Evolutionary conservation across 2,797 vertebrate species (phyloP).

Genomic region (Diplodus puntazzo): DNA sequence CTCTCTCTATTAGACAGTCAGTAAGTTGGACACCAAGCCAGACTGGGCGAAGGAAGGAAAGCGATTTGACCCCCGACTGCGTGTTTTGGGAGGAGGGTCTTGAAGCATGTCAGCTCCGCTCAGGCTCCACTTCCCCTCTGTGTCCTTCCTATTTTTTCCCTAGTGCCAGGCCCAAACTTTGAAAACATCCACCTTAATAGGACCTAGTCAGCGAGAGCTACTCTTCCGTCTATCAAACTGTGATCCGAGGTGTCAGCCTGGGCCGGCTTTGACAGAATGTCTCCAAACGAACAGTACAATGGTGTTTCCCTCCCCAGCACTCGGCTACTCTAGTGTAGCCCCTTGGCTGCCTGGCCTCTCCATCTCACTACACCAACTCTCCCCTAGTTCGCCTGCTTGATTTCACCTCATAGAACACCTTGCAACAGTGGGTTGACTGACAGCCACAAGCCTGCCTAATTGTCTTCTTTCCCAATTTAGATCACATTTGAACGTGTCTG

Average conservation of each 20-base stretch:
- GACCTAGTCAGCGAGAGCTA: conserved; percentile 84
- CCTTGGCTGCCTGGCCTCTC: conserved; percentile 75
- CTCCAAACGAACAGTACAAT: conserved; percentile 84
- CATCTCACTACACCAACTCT: conserved; percentile 78
- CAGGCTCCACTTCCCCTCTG: conserved; percentile 86
- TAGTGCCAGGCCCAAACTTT: conserved; percentile 88
- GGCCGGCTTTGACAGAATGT: conserved; percentile 85
- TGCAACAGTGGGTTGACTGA: conserved; percentile 80
- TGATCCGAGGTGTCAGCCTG: conserved; percentile 84
- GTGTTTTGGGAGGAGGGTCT: conserved; percentile 80
- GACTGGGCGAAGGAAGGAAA: conserved; percentile 75
- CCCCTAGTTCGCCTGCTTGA: conserved; percentile 77
- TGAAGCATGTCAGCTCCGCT: conserved; percentile 87
- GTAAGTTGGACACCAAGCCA: conserved; percentile 79
- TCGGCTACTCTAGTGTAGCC: conserved; percentile 77
- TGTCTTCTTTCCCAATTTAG: conserved; percentile 77
- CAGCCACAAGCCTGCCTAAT: conserved; percentile 78
- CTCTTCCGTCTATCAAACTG: conserved; percentile 86
- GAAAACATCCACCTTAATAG: conserved; percentile 89
- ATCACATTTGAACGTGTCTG: conserved; percentile 46
- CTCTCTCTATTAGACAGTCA: conserved; percentile 74
- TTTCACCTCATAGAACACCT: conserved; percentile 81
- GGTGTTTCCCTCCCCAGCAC: conserved; percentile 80
- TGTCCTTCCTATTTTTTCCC: conserved; percentile 89
- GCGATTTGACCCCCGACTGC: conserved; percentile 84